Percentiles rank a stretch among this genome's conserved stretches.
These are phyloP conservation scores for Brachyrhaphis roseni DNA, from an alignment of 2,797 vertebrate species.

Conservation along the genomic window DNA sequence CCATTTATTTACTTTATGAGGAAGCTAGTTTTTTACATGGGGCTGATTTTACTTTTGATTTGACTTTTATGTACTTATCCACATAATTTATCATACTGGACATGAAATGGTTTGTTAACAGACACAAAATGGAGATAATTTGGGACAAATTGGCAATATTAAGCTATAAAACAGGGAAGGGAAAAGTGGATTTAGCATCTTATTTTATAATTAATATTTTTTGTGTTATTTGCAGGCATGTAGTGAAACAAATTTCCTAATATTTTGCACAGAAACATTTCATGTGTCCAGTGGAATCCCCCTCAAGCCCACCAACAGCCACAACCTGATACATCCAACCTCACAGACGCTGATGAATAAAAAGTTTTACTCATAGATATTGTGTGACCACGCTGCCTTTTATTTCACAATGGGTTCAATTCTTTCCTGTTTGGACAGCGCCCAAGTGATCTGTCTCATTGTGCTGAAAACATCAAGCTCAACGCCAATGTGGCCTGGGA, in stretches of 20 bases:
- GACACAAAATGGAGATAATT: background rate
- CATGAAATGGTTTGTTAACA: background rate
- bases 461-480: conserved; percentile 26
- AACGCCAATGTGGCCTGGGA: conserved; percentile 38
- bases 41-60: background rate
- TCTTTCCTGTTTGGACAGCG: conserved; percentile 9
- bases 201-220: conserved; percentile 26
- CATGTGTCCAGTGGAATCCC: conserved; percentile 33
- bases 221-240: conserved; percentile 22
- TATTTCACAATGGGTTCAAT: conserved; percentile 15
- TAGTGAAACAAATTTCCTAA: conserved; percentile 30
- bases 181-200: background rate
- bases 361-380: conserved; percentile 8
- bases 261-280: conserved; percentile 6
- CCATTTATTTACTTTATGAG: background rate
- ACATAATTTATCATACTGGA: background rate
- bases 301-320: conserved; percentile 12
- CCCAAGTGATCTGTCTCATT: conserved; percentile 32
- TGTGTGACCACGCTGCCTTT: background rate
- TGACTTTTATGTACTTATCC: background rate
- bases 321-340: conserved; percentile 3
- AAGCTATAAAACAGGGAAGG: background rate
- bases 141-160: background rate
- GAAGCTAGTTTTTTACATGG: background rate
- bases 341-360: background rate